Base-by-base conservation (phyloP, 2,888 invertebrate genomes). In the Conus canariensis region DNA sequence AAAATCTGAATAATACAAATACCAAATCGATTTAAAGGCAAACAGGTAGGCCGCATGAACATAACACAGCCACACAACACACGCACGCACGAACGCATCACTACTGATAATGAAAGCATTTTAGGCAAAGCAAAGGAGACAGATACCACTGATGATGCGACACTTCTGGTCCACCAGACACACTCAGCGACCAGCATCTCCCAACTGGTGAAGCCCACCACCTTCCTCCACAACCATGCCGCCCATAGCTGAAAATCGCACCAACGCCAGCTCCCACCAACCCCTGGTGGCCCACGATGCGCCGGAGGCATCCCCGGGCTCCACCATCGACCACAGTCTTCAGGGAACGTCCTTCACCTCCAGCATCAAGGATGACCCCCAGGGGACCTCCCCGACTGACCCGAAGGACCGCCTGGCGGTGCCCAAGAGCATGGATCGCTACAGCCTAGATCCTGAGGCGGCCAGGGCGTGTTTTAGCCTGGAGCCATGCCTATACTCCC, bases 401-500 rank as follows among this genome's bases (percentile, higher is more conserved):
- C 60, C 60, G 60, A 45, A 45, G 45, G 60, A 64, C 60, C 10
- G 60, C 60, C 60, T 64, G 60, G 16, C 10, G 60, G 60, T 10
- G 60, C 60, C 60, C 12, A 16, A 64, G 60, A 16, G 16, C 60
- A 30, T 82, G 83, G 83, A 89, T 16, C 45, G 19, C n/a, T 77
- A 60, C 80, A 25, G 8, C 59, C 58, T 25, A 19, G 88, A 88
- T 80, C 16, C 22, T 6, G 22, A 10, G 22, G 67, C 58, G 6
- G 70, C 83, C 85, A 19, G 22, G 85, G 94, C 94, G 90, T 94
- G 94, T 90, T 94, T 94, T 90, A 91, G 93, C 58, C 93, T 93
- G 89, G 95, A 95, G 91, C 94, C 94, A 1, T 94, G 95, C 90
- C 91, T 94, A 19, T 95, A 95, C 92, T 93, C 93, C 56, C 95